phyloP scores from a whole-genome alignment of 2,113 vertebrate genomes.

The Megaceryle torquata region DNA sequence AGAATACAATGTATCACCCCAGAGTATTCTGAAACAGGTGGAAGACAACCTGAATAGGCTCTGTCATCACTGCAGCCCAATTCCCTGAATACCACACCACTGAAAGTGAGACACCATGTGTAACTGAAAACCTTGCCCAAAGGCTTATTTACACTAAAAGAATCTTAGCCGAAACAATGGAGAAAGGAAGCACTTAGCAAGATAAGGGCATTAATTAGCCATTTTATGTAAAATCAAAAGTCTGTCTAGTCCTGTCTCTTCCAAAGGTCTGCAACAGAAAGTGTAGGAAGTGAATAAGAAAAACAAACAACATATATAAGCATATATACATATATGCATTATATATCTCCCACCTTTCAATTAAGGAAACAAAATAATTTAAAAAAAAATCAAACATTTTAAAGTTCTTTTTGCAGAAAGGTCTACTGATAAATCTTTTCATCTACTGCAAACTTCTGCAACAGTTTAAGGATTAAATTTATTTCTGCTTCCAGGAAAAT shows the following conservation, averaged over 20 bases:
- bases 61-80: not conserved
- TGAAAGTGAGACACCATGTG: not conserved
- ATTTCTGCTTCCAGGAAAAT: not conserved
- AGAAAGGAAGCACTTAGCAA: not conserved
- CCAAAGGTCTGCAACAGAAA: not conserved
- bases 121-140: not conserved
- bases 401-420: not conserved
- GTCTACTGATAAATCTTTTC: not conserved
- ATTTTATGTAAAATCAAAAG: not conserved
- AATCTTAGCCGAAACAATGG: not conserved
- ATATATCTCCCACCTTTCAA: not conserved
- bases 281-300: not conserved
- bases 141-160: not conserved
- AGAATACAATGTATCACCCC: not conserved
- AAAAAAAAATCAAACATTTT: not conserved
- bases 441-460: not conserved
- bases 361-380: not conserved
- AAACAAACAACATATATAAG: not conserved
- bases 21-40: not conserved
- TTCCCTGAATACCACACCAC: not conserved
- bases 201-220: not conserved
- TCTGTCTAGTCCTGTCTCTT: not conserved
- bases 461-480: not conserved
- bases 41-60: not conserved
- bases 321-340: not conserved